Evolutionary conservation across 2,888 invertebrate species (phyloP).

Genomic region (Eurytoma adleriae): DNA sequence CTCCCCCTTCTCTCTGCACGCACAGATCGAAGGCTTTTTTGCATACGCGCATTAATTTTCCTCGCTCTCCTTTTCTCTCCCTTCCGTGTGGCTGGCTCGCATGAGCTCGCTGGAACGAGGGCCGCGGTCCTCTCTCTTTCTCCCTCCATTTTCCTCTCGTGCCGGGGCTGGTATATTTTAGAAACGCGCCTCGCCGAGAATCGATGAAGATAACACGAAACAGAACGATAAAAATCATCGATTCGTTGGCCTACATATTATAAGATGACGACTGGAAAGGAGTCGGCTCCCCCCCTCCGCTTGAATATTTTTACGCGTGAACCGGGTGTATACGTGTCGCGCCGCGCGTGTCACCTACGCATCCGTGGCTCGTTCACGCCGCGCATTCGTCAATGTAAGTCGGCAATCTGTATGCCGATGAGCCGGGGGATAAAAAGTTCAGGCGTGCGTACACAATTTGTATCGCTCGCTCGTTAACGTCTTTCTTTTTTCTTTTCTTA

Average conservation of each 20-base stretch:
- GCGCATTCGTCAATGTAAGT: neutral
- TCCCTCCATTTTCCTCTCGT: constrained; percentile 3
- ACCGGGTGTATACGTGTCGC: neutral
- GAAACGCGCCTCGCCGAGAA: constrained; percentile 37
- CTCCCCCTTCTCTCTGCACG: neutral
- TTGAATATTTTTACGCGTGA: constrained; percentile 23
- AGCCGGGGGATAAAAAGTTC: neutral
- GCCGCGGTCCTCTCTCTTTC: neutral
- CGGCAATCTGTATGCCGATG: neutral
- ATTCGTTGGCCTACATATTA: constrained; percentile 54
- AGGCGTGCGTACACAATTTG: too few relatives aligned
- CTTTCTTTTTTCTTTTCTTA: too few relatives aligned
- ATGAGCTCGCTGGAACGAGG: neutral
- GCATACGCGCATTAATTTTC: constrained; percentile 42
- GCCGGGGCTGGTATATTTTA: constrained; percentile 38
- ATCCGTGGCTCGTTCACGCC: neutral
- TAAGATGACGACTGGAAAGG: constrained; percentile 45
- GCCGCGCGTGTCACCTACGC: too few relatives aligned
- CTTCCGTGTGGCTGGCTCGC: neutral
- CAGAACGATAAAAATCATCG: constrained; percentile 51
- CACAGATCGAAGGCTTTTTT: constrained; percentile 19
- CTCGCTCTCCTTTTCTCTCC: neutral
- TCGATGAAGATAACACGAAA: constrained; percentile 47
- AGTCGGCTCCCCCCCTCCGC: neutral
- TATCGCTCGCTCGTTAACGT: too few relatives aligned